These are phyloP conservation scores for Mylabris phalerata DNA, from an alignment of 1,140 invertebrate species.

Conservation along the genomic window DNA sequence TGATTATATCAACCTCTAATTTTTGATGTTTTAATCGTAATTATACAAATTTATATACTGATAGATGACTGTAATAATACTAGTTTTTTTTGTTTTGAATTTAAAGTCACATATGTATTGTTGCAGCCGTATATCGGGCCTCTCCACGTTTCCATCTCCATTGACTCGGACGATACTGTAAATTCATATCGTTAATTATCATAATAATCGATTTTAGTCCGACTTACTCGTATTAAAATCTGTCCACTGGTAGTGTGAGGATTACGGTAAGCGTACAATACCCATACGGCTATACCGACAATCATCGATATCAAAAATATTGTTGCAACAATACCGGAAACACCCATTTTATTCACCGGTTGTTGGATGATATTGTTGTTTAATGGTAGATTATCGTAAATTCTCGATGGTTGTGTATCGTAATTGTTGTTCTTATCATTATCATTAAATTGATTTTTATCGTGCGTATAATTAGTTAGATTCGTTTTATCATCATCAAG, in stretches of 20 bases:
- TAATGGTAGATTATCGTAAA: neutral
- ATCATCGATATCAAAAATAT: constrained; percentile 56
- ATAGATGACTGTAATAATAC: too few species aligned
- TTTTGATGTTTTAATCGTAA: too few species aligned
- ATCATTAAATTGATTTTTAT: neutral
- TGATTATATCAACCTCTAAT: too few species aligned
- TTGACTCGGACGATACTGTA: constrained; percentile 86
- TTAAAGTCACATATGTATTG: constrained; percentile 75
- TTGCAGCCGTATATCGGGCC: constrained; percentile 84
- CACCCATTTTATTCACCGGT: constrained; percentile 40
- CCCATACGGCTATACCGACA: constrained; percentile 61
- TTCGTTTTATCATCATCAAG: constrained; percentile 2
- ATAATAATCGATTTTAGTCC: constrained; percentile 23
- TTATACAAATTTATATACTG: too few species aligned
- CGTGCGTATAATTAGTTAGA: neutral
- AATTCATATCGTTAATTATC: constrained; percentile 33
- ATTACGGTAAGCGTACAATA: constrained; percentile 89
- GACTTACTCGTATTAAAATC: constrained; percentile 86
- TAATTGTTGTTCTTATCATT: neutral
- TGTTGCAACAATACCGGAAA: constrained; percentile 61
- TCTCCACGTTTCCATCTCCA: constrained; percentile 86
- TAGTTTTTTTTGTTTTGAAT: too few species aligned
- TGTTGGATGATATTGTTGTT: constrained; percentile 1
- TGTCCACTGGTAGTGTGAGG: constrained; percentile 93
- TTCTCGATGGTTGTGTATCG: neutral